These are phyloP conservation scores for Drosophila flavopinicola DNA, from an alignment of 2,888 invertebrate species.

Conservation along the genomic window DNA sequence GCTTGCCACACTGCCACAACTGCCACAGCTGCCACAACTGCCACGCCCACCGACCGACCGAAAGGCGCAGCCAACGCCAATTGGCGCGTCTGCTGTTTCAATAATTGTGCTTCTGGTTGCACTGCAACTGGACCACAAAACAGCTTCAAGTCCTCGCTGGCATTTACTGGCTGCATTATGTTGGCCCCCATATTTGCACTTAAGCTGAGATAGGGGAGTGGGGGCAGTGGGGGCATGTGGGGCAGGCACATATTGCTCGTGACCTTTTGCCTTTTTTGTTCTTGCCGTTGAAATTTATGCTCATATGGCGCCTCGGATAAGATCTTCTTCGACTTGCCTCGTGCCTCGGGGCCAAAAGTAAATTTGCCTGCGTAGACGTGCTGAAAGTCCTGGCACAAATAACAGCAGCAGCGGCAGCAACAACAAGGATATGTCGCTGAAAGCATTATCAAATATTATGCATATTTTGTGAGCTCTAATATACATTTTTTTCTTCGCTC, in stretches of 20 bases:
- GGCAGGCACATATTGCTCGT: conserved; percentile 54
- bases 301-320: conserved; percentile 74
- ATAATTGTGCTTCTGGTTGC: conserved; percentile 34
- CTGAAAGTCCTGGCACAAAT: conserved; percentile 53
- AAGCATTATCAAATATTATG: conserved; percentile 80
- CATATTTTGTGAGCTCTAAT: conserved; percentile 73
- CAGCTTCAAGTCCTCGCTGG: conserved; percentile 3
- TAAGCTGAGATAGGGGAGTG: conserved; percentile 12
- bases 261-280: conserved; percentile 58
- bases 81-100: conserved; percentile 53
- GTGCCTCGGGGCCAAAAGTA: conserved; percentile 48
- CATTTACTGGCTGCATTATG: conserved; percentile 21
- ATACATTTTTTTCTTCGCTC: conserved; percentile 49
- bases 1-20: conserved; percentile 53
- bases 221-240: not conserved
- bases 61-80: conserved; percentile 27
- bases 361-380: conserved; percentile 67
- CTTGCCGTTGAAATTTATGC: conserved; percentile 67
- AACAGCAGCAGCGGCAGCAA: conserved; percentile 35
- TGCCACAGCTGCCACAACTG: conserved; percentile 57
- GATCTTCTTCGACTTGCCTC: conserved; percentile 59
- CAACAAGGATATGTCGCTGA: conserved; percentile 70
- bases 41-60: conserved; percentile 47
- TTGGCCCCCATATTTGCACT: conserved; percentile 27
- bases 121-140: conserved; percentile 32